Percentiles rank a stretch among this genome's conserved stretches.
These are phyloP conservation scores for Ochropleura plecta DNA, from an alignment of 2,888 invertebrate species.

Conservation along the genomic window DNA sequence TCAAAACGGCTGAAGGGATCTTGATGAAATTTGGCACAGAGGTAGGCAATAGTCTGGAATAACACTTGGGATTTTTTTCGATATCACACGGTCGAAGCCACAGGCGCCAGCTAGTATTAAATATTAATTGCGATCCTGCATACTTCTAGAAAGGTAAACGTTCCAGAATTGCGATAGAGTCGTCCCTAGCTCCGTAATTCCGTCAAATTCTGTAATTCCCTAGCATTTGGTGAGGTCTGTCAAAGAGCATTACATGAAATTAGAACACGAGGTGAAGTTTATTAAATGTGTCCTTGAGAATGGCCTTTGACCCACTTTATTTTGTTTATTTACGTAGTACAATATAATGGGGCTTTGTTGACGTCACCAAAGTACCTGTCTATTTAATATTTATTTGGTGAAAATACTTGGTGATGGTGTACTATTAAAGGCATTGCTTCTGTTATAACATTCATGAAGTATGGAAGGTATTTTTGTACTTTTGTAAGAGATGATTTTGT, in stretches of 20 bases:
- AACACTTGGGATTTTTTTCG: too few relatives aligned
- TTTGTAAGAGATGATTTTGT: too few relatives aligned
- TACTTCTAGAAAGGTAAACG: neutral
- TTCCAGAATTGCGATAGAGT: neutral
- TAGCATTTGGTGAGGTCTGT: slow-evolving; percentile 25
- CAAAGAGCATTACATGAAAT: slow-evolving; percentile 18
- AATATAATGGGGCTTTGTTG: neutral
- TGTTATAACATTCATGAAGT: neutral
- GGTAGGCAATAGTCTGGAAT: too few relatives aligned
- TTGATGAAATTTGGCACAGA: too few relatives aligned
- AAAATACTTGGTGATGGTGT: slow-evolving; percentile 14
- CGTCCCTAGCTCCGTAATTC: neutral
- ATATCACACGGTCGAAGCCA: too few relatives aligned
- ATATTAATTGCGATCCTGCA: too few relatives aligned
- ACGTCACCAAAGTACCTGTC: slow-evolving; percentile 2
- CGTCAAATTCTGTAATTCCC: neutral
- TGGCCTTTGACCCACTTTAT: slow-evolving; percentile 54
- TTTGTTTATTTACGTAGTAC: slow-evolving; percentile 52
- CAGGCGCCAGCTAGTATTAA: too few relatives aligned
- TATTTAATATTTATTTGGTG: slow-evolving; percentile 6
- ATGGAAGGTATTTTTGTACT: neutral
- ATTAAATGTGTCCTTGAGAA: slow-evolving; percentile 51
- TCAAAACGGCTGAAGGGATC: too few relatives aligned
- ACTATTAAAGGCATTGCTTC: neutral
- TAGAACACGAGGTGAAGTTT: slow-evolving; percentile 37